Evolutionary conservation across 2,888 invertebrate species (phyloP), one percentile per base, ranked within the genome.

Genomic region (Cephalotes varians): DNA sequence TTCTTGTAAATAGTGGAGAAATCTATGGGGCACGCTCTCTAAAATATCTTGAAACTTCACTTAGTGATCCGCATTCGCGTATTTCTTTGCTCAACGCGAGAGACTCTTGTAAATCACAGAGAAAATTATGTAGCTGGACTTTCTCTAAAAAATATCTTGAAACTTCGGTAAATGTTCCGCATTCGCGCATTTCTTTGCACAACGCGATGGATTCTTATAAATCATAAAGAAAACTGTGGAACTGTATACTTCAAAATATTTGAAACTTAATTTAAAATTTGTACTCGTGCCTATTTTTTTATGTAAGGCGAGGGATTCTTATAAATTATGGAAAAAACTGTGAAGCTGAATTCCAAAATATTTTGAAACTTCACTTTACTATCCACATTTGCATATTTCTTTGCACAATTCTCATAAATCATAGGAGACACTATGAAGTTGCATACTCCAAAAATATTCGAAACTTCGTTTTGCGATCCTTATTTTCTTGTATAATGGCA

Each of bases 321-420:
- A n/a, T n/a, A n/a, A n/a, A n/a, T n/a, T n/a, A n/a, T n/a, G n/a
- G n/a, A n/a, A n/a, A n/a, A n/a, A n/a, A n/a, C n/a, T n/a, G n/a
- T n/a, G n/a, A n/a, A n/a, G n/a, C n/a, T n/a, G n/a, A n/a, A n/a
- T n/a, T n/a, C n/a, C n/a, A n/a, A n/a, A n/a, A n/a, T n/a, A n/a
- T n/a, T n/a, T n/a, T n/a, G n/a, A n/a, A n/a, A n/a, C n/a, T n/a
- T n/a, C n/a, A n/a, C n/a, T n/a, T n/a, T n/a, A n/a, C n/a, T n/a
- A n/a, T n/a, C n/a, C n/a, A n/a, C n/a, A n/a, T n/a, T n/a, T n/a
- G 28, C 60, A 60, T 60, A 34, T n/a, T n/a, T 34, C 34, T 10
- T 60, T 60, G 60, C 60, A 34, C 31, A 62, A 37, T 62, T 37
- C 62, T 40, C 21, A 21, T 62, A 62, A 62, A 62, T 37, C 62